Percentiles rank a stretch among this genome's conserved stretches.
Conservation (phyloP, 2,888 invertebrate genomes). For the Drosophila sordidula region DNA sequence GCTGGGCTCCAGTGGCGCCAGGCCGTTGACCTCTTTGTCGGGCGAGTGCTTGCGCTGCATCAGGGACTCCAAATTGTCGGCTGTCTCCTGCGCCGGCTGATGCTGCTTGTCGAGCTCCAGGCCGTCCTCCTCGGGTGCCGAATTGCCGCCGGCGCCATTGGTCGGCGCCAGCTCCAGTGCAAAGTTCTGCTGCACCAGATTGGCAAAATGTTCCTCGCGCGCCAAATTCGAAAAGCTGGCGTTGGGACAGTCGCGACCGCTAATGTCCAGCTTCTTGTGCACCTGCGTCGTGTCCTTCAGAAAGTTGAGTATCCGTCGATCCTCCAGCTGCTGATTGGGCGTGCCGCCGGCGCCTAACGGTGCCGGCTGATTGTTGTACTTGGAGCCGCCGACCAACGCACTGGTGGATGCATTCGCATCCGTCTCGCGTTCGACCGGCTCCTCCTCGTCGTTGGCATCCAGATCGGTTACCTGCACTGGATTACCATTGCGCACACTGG, state of each 20-base stretch:
- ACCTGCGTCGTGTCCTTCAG: conserved; percentile 85
- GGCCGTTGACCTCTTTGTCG: conserved; percentile 83
- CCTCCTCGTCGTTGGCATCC: conserved; percentile 78
- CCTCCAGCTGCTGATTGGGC: conserved; percentile 83
- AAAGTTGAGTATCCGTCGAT: conserved; percentile 85
- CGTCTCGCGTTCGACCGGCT: conserved; percentile 41
- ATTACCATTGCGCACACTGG: conserved; percentile 80
- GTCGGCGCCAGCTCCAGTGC: conserved; percentile 73
- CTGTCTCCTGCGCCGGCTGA: conserved; percentile 72
- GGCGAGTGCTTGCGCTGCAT: conserved; percentile 85
- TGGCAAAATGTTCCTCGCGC: conserved; percentile 85
- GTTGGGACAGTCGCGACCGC: conserved; percentile 84
- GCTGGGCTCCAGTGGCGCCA: conserved; percentile 56
- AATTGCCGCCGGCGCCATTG: conserved; percentile 51
- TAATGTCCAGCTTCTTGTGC: conserved; percentile 84
- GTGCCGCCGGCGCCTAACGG: conserved; percentile 52
- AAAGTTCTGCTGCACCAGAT: conserved; percentile 85
- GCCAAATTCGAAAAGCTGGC: conserved; percentile 85
- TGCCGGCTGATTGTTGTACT: conserved; percentile 63
- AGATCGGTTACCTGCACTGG: conserved; percentile 79
- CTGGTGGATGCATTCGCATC: conserved; percentile 78
- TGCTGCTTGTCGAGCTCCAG: conserved; percentile 33
- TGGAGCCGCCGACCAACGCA: conserved; percentile 68
- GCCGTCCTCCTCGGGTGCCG: conserved; percentile 73
- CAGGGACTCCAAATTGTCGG: conserved; percentile 82